phyloP scores from a whole-genome alignment of 2,797 vertebrate genomes.

The Falco concolor region DNA sequence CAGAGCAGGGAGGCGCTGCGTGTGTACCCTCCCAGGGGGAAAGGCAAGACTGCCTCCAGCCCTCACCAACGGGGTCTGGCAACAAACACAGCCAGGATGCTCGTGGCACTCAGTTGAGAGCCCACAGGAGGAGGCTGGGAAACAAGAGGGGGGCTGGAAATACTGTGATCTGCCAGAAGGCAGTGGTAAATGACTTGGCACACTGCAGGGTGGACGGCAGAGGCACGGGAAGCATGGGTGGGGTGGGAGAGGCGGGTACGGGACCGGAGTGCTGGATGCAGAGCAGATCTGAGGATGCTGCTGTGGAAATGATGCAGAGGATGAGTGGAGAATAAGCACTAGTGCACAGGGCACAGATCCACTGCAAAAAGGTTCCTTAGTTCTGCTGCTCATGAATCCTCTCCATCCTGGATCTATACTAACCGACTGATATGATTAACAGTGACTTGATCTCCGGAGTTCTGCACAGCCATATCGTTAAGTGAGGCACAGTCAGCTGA shows the following conservation, averaged over 20 bases:
- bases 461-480: background rate
- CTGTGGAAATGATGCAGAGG: background rate
- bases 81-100: background rate
- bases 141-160: background rate
- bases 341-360: background rate
- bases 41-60: background rate
- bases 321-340: background rate
- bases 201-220: background rate
- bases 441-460: background rate
- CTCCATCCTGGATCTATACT: background rate
- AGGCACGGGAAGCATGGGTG: rapidly evolving
- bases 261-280: background rate
- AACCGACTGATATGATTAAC: background rate
- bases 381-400: background rate
- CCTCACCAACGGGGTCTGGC: background rate
- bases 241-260: background rate
- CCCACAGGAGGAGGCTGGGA: background rate
- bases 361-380: background rate
- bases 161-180: background rate
- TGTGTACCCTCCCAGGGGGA: background rate
- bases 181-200: background rate
- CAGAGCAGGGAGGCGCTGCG: background rate
- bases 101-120: rapidly evolving
- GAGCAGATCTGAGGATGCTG: background rate
- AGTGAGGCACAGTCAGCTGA: background rate